Conservation (phyloP, 2,888 invertebrate species). For the Dryocosmus kuriphilus region DNA sequence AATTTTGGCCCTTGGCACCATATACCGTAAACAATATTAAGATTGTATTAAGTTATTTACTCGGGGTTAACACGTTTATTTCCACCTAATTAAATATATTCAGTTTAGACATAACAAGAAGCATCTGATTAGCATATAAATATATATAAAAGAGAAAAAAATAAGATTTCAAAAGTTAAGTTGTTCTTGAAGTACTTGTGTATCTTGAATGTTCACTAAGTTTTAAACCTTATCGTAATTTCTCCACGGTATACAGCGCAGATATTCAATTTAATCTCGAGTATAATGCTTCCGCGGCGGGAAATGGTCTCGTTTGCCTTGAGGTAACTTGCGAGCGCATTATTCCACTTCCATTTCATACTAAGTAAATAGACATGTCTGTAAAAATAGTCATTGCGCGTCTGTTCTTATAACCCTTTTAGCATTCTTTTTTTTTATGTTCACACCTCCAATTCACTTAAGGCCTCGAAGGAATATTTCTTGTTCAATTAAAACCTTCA, state of each 20-base stretch:
- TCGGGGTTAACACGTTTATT: too few relatives aligned
- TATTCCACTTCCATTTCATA: not conserved
- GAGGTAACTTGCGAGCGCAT: not conserved
- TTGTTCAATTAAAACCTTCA: not conserved
- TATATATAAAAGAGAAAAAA: too few relatives aligned
- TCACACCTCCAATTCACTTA: not conserved
- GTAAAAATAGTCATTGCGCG: not conserved
- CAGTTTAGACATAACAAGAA: too few relatives aligned
- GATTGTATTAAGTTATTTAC: too few relatives aligned
- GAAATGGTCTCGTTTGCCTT: constrained; percentile 24
- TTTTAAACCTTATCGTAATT: not conserved
- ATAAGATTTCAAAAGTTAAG: too few relatives aligned
- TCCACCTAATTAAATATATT: too few relatives aligned
- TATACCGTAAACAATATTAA: too few relatives aligned
- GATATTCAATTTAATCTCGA: constrained; percentile 8
- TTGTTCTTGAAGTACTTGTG: not conserved
- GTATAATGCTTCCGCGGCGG: constrained; percentile 4
- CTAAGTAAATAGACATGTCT: constrained; percentile 3
- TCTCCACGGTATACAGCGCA: not conserved
- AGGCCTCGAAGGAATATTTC: not conserved
- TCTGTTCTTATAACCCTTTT: not conserved
- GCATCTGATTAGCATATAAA: too few relatives aligned
- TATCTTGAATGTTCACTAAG: not conserved
- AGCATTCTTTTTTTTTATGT: not conserved
- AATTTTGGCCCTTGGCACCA: too few relatives aligned